Evolutionary conservation across 2,888 invertebrate genomes (phyloP).

Genomic region (Drosophila limbata): DNA sequence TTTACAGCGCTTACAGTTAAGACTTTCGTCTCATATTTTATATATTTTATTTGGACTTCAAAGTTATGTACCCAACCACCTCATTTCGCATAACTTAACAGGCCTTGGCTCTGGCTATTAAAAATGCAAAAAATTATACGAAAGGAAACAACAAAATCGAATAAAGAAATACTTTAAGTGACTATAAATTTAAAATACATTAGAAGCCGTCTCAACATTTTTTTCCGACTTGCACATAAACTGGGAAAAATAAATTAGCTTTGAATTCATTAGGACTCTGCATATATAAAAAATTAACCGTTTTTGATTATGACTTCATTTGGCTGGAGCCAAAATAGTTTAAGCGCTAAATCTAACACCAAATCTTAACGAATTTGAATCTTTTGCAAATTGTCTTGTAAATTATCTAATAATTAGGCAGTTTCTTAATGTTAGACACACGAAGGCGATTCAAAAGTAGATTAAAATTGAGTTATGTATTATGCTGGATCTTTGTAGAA

Average conservation of each 20-base stretch:
- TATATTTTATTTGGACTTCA: slow-evolving; percentile 65
- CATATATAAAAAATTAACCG: slow-evolving; percentile 56
- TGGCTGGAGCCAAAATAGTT: slow-evolving; percentile 22
- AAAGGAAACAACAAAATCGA: slow-evolving; percentile 16
- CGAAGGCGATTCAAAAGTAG: slow-evolving; percentile 44
- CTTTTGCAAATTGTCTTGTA: slow-evolving; percentile 56
- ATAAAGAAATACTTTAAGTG: slow-evolving; percentile 27
- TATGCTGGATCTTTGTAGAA: slow-evolving; percentile 40
- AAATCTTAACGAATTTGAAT: slow-evolving; percentile 47
- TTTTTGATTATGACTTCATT: slow-evolving; percentile 72
- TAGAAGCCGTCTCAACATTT: slow-evolving; percentile 23
- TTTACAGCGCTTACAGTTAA: slow-evolving; percentile 76
- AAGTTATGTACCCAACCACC: slow-evolving; percentile 44
- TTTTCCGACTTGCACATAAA: slow-evolving; percentile 17
- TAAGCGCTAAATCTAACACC: slow-evolving; percentile 22
- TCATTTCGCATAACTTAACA: slow-evolving; percentile 72
- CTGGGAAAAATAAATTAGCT: slow-evolving; percentile 57
- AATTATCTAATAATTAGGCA: slow-evolving; percentile 70
- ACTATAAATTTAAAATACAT: slow-evolving; percentile 50
- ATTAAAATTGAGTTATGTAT: slow-evolving; percentile 64
- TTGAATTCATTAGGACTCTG: slow-evolving; percentile 54
- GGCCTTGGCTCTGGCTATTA: slow-evolving; percentile 33
- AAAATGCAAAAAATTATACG: slow-evolving; percentile 62
- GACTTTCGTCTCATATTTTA: slow-evolving; percentile 64
- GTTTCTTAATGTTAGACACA: slow-evolving; percentile 45